Base-by-base conservation (phyloP, 2,888 invertebrate species). In the Noctua comes region DNA sequence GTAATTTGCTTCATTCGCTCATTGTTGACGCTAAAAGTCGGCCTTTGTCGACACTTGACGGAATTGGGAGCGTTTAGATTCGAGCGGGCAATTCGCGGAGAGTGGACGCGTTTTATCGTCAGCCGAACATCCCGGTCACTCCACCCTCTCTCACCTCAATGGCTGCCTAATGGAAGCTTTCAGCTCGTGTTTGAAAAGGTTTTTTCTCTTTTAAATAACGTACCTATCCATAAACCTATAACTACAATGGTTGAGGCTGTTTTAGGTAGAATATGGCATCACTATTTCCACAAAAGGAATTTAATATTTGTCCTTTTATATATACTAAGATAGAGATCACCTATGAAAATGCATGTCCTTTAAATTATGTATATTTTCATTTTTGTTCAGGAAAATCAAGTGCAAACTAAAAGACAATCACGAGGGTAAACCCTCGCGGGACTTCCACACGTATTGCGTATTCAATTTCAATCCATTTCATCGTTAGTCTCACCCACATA, bases 41-140 rank as follows among this genome's bases (percentile, higher is more conserved):
- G 91, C 95, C 93, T 95, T 96, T 96, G 96, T 96, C 95, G 95
- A 91, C 95, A 94, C 95, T 96, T 95, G 94, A 92, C 93, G 93
- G 94, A 94, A 97, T 96, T 97, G 97, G 96, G 91, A 94, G 93
- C 97, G 96, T 96, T 96, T 96, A 96, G 96, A 95, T 95, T 93
- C 92, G 95, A 94, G 94, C 93, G 94, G 95, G 94, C 95, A 95
- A 96, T 96, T 95, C 95, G 93, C 93, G 93, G 90, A 91, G 92
- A 95, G 95, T 95, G 95, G 94, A 94, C 94, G 91, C 92, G 93
- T 91, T 94, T 94, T 93, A 91, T 92, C 88, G 88, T 87, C 87
- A 86, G 88, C 86, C 80, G 89, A 88, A 87, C 87, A 80, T 87
- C 88, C 88, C 89, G 88, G 88, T 85, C 90, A 89, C 89, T 89